Percentiles rank a stretch among this genome's conserved stretches.
phyloP scores from a whole-genome alignment of 2,888 invertebrate species.

The Scaptomyza polygonia region DNA sequence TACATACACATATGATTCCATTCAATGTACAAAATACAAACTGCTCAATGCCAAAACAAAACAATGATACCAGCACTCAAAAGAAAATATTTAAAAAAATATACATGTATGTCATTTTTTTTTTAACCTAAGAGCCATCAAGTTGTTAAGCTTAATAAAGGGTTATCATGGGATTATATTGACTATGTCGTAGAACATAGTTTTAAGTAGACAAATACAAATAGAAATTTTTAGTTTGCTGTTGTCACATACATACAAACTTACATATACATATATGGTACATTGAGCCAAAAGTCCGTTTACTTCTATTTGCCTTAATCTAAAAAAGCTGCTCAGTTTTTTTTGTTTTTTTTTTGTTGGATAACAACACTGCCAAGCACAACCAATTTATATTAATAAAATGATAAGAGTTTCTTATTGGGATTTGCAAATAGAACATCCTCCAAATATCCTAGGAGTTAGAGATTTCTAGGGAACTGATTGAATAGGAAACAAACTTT shows the following conservation, averaged over 20 bases:
- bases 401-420: background rate
- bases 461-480: background rate
- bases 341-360: too few relatives aligned
- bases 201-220: background rate
- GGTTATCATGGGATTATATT: background rate
- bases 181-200: background rate
- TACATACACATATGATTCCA: constrained; percentile 54
- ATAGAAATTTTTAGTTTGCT: background rate
- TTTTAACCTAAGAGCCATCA: constrained; percentile 9
- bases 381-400: constrained; percentile 14
- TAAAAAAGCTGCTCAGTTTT: constrained; percentile 10
- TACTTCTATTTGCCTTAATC: constrained; percentile 19
- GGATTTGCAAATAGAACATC: background rate
- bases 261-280: too few relatives aligned
- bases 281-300: constrained; percentile 6
- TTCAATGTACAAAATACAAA: constrained; percentile 69
- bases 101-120: constrained; percentile 12
- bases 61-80: constrained; percentile 7
- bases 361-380: constrained; percentile 41
- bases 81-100: background rate
- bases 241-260: constrained; percentile 2
- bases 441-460: background rate
- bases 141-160: constrained; percentile 7
- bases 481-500: background rate
- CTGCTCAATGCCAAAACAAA: constrained; percentile 44